A percentile compares a stretch with the other conserved stretches of the same genome.
Evolutionary conservation across 2,797 vertebrate genomes (phyloP).

Genomic region (Pseudocheirus occidentalis): DNA sequence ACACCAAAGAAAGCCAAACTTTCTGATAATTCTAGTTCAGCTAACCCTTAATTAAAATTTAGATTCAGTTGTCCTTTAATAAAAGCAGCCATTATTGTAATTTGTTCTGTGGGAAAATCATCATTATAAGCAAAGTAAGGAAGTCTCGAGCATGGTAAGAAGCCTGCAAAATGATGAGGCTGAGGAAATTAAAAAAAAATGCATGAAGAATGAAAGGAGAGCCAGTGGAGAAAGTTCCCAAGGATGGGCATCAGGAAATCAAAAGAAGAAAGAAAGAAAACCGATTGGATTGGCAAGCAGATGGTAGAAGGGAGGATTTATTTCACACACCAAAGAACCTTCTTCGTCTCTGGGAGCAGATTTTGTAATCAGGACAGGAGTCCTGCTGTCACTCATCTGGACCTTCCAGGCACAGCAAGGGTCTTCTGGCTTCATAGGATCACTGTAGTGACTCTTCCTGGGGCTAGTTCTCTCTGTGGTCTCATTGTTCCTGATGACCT

Average conservation of each 20-base stretch:
- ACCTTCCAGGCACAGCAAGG: slow-evolving; percentile 88
- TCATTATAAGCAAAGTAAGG: slow-evolving; percentile 82
- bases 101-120: slow-evolving; percentile 73
- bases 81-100: slow-evolving; percentile 81
- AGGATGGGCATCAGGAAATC: slow-evolving; percentile 80
- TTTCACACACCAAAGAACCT: slow-evolving; percentile 93
- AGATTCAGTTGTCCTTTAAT: slow-evolving; percentile 89
- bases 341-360: slow-evolving; percentile 87
- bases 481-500: slow-evolving; percentile 85
- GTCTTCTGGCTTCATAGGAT: slow-evolving; percentile 85
- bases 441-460: slow-evolving; percentile 83
- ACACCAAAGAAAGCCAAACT: slow-evolving; percentile 55
- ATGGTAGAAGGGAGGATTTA: slow-evolving; percentile 83
- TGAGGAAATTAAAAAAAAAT: slow-evolving; percentile 81
- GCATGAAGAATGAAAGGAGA: slow-evolving; percentile 42
- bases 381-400: slow-evolving; percentile 86
- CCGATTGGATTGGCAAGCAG: slow-evolving; percentile 90
- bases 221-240: slow-evolving; percentile 68
- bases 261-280: slow-evolving; percentile 78
- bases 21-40: slow-evolving; percentile 81
- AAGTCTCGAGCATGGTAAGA: slow-evolving; percentile 75
- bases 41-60: slow-evolving; percentile 91
- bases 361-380: slow-evolving; percentile 86
- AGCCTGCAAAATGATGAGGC: slow-evolving; percentile 69
- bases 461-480: slow-evolving; percentile 72